Percentiles rank a stretch among this genome's conserved stretches.
Conservation (phyloP, 2,888 invertebrate genomes). For the Steinernema carpocapsae region DNA sequence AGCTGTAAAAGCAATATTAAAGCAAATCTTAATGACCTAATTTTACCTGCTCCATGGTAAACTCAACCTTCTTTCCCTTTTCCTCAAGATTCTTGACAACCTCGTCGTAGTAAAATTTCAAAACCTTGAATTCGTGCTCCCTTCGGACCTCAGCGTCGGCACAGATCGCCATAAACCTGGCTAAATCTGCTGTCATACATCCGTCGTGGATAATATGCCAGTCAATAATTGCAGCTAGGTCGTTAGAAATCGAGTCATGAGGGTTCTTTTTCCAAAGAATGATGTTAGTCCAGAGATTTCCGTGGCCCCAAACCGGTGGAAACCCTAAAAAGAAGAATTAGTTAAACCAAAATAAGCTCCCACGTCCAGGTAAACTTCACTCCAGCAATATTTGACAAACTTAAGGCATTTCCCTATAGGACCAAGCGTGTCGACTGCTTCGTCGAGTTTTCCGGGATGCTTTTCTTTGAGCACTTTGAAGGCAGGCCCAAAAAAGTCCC, state of each 20-base stretch:
- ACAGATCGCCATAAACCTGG: conserved; percentile 3
- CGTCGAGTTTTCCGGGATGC: too few relatives aligned
- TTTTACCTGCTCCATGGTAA: not conserved
- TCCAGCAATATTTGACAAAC: too few relatives aligned
- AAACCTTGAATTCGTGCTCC: not conserved
- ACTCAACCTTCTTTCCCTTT: not conserved
- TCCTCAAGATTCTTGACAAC: not conserved
- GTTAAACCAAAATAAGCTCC: not conserved
- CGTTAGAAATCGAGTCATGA: conserved; percentile 12
- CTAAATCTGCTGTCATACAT: not conserved
- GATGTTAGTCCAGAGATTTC: conserved; percentile 12
- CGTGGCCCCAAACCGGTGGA: conserved; percentile 2
- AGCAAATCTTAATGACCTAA: too few relatives aligned
- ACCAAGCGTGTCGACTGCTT: too few relatives aligned
- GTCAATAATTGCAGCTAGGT: conserved; percentile 13
- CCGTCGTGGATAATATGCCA: conserved; percentile 32
- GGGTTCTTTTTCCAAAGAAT: conserved; percentile 18
- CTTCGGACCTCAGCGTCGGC: not conserved
- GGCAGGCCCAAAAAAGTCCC: not conserved
- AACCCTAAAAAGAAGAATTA: too few relatives aligned
- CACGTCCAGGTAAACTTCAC: not conserved
- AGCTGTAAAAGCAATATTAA: not conserved
- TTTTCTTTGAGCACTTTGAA: too few relatives aligned
- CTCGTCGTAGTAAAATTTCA: not conserved
- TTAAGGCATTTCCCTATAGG: too few relatives aligned